phyloP scores from a whole-genome alignment of 1,140 invertebrate genomes.

The Penaeus indicus region DNA sequence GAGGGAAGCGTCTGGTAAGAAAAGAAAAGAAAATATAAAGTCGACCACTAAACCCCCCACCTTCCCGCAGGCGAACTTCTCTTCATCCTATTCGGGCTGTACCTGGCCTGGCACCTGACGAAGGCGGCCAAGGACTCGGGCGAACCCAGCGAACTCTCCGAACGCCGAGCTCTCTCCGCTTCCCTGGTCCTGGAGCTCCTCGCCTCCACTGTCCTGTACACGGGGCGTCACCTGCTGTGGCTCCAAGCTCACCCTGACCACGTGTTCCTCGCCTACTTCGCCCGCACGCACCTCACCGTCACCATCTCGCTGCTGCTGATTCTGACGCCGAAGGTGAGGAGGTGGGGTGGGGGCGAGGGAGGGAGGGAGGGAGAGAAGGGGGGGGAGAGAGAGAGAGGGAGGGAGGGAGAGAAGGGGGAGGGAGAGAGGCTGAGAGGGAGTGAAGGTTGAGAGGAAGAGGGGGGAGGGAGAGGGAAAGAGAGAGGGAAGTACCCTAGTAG shows the following conservation, averaged over 20 bases:
- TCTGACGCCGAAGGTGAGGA: conserved; percentile 43
- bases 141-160: conserved; percentile 39
- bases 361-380: too few relatives aligned
- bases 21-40: not conserved
- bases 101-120: conserved; percentile 50
- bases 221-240: conserved; percentile 41
- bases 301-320: conserved; percentile 51
- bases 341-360: not conserved
- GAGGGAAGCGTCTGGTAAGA: not conserved
- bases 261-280: conserved; percentile 56
- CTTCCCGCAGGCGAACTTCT: conserved; percentile 43
- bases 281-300: conserved; percentile 46
- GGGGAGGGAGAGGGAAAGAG: too few relatives aligned
- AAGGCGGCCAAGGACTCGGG: conserved; percentile 42
- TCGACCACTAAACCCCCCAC: not conserved
- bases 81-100: conserved; percentile 52
- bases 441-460: too few relatives aligned
- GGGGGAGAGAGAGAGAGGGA: too few relatives aligned
- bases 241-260: conserved; percentile 48
- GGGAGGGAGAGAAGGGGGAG: too few relatives aligned
- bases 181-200: conserved; percentile 46
- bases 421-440: too few relatives aligned
- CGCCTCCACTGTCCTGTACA: conserved; percentile 36
- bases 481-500: too few relatives aligned
- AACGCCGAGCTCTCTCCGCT: conserved; percentile 32